Evolutionary conservation across 1,140 invertebrate species (phyloP).

Genomic region (Bombyx mori): DNA sequence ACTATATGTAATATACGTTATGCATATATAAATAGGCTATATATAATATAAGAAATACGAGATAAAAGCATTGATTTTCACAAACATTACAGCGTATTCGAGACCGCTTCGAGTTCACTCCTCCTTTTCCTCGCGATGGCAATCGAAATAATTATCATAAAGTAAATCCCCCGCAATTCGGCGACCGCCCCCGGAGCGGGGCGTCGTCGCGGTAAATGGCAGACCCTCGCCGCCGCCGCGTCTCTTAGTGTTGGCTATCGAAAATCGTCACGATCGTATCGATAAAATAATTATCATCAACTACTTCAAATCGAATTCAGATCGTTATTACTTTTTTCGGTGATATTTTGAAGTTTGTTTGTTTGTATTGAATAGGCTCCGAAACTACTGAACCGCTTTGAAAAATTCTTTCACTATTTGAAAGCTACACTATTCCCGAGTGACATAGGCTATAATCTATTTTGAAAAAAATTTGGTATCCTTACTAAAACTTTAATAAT

Average conservation of each 20-base stretch:
- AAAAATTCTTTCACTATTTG: no score
- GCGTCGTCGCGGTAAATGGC: slow-evolving; percentile 34
- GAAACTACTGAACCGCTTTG: no score
- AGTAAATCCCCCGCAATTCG: slow-evolving; percentile 58
- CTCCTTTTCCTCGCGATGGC: slow-evolving; percentile 41
- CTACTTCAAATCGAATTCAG: no score
- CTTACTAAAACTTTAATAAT: no score
- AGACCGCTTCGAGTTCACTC: slow-evolving; percentile 27
- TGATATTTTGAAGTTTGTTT: no score
- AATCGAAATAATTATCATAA: slow-evolving; percentile 66
- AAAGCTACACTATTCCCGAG: no score
- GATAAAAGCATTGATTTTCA: slow-evolving; percentile 36
- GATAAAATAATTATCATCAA: no score
- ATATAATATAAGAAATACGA: slow-evolving; percentile 18
- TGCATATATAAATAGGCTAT: background rate
- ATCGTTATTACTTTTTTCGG: no score
- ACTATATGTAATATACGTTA: background rate
- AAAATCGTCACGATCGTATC: no score
- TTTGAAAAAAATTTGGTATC: no score
- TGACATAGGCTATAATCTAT: no score
- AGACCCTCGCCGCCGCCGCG: slow-evolving; percentile 25
- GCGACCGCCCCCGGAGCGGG: slow-evolving; percentile 32
- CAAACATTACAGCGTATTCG: slow-evolving; percentile 23
- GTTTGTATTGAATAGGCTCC: no score
- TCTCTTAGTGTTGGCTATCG: background rate